These are phyloP conservation scores for Heliopora coerulea DNA, from an alignment of 92 coral and sea anemone genomes.

Conservation along the genomic window DNA sequence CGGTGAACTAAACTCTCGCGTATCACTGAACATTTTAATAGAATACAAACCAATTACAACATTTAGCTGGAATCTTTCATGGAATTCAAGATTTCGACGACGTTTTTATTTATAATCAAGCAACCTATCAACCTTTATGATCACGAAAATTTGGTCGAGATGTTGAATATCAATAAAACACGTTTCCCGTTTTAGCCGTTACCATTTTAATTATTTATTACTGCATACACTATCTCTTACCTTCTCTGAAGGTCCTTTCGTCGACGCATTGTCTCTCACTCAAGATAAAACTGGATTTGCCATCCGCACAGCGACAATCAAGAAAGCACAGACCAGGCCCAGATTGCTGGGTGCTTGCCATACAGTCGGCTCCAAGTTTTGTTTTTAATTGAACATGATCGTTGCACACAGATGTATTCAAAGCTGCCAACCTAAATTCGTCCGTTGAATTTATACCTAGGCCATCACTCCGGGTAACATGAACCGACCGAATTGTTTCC, in stretches of 20 bases:
- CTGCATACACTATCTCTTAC: neutral
- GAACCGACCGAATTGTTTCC: neutral
- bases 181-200: no score
- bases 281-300: conserved; percentile 1
- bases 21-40: no score
- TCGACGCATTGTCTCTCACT: conserved; percentile 4
- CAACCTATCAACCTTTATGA: no score
- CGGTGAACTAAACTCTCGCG: no score
- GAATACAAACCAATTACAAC: no score
- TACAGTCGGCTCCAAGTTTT: neutral
- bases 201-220: no score
- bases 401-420: neutral
- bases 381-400: neutral
- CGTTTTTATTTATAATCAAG: no score
- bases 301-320: neutral
- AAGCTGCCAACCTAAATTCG: neutral
- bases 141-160: no score
- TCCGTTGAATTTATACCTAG: neutral
- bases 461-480: neutral
- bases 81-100: no score
- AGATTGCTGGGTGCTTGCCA: neutral
- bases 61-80: no score
- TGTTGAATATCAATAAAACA: no score
- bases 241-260: conserved; percentile 11
- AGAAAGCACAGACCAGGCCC: neutral